Conservation (phyloP, 2,888 invertebrate genomes). For the Digitonthophagus gazella region DNA sequence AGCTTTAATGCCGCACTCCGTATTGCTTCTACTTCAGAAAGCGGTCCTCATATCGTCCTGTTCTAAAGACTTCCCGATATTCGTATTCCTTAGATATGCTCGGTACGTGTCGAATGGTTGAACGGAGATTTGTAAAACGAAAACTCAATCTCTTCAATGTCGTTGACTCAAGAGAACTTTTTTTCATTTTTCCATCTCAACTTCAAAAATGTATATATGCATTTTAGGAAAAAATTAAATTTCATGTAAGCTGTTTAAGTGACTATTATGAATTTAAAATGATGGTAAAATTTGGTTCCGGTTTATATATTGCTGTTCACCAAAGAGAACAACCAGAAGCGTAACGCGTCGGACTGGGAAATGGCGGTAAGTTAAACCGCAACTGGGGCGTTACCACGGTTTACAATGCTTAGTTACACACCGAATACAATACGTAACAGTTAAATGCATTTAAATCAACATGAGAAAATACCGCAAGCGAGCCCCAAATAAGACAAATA, state of each 20-base stretch:
- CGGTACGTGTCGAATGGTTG: background rate
- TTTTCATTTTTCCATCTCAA: background rate
- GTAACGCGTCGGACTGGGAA: background rate
- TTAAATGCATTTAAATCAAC: constrained; percentile 16
- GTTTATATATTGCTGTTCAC: constrained; percentile 1
- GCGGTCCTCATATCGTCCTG: background rate
- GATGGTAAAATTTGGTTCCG: background rate
- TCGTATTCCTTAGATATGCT: background rate
- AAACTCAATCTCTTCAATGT: too few relatives aligned
- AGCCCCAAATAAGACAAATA: constrained; percentile 11
- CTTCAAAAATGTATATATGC: background rate
- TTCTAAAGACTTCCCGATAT: background rate
- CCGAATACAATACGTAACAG: constrained; percentile 15
- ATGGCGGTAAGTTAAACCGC: constrained; percentile 2
- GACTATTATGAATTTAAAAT: constrained; percentile 12
- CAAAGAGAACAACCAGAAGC: background rate
- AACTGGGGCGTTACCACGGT: background rate
- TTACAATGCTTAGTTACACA: constrained; percentile 15
- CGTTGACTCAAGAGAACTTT: too few relatives aligned
- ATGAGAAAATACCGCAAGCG: constrained; percentile 9
- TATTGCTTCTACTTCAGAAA: too few relatives aligned
- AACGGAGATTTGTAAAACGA: background rate
- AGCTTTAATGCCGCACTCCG: background rate
- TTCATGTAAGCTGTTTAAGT: constrained; percentile 21
- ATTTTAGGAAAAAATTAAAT: constrained; percentile 18